A percentile compares a stretch with the other conserved stretches of the same genome.
Evolutionary conservation across 2,113 vertebrate species (phyloP).

Genomic region (Mellivora capensis): DNA sequence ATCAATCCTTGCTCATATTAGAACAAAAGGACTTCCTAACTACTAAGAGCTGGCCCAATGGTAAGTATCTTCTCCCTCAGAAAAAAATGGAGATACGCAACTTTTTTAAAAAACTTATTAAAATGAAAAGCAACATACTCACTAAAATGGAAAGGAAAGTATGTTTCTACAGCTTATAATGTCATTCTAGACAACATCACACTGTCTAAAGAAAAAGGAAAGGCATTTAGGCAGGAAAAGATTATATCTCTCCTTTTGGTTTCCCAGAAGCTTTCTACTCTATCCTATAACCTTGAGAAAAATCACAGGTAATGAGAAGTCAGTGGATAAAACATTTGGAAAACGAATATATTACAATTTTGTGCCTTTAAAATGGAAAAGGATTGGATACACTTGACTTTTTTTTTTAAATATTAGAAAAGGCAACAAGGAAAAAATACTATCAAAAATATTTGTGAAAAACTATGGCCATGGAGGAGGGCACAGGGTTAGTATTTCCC

Average conservation of each 20-base stretch:
- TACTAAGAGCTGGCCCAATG: background rate
- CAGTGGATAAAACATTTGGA: background rate
- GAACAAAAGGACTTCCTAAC: background rate
- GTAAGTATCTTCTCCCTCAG: background rate
- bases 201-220: constrained; percentile 9
- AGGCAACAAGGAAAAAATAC: background rate
- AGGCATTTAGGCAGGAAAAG: background rate
- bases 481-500: background rate
- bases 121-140: background rate
- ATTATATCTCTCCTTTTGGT: background rate
- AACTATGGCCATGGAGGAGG: background rate
- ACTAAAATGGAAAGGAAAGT: background rate
- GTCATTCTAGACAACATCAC: constrained; percentile 3
- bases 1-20: background rate
- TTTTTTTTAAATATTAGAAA: background rate
- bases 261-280: constrained; percentile 24
- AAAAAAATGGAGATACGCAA: background rate
- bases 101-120: background rate
- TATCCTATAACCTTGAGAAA: constrained; percentile 17
- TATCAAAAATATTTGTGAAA: background rate
- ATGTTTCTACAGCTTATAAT: background rate
- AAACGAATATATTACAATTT: background rate
- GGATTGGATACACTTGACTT: background rate
- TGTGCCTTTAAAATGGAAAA: constrained; percentile 37
- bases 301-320: background rate